Evolutionary conservation across 2,797 vertebrate genomes (phyloP).

Genomic region (Brachymystax lenok): DNA sequence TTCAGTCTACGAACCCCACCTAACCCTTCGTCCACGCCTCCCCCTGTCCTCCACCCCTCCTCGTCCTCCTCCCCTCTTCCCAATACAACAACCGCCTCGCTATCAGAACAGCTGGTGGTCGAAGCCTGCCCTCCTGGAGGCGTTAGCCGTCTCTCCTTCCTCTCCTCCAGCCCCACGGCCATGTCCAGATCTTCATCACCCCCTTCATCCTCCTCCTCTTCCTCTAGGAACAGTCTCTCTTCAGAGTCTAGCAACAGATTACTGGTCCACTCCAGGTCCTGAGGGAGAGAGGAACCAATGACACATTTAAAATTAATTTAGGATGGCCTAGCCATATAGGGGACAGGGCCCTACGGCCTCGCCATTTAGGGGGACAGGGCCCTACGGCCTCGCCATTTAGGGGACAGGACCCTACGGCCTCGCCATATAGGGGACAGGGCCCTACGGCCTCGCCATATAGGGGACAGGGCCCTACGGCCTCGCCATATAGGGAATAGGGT

Average conservation of each 20-base stretch:
- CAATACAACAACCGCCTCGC: background rate
- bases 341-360: too few species aligned
- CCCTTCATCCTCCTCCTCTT: conserved; percentile 43
- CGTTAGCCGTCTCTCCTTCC: background rate
- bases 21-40: background rate
- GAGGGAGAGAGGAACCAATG: background rate
- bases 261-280: conserved; percentile 91
- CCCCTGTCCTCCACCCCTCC: background rate
- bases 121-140: conserved; percentile 15
- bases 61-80: conserved; percentile 5
- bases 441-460: too few species aligned
- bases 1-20: background rate
- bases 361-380: too few species aligned
- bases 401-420: too few species aligned
- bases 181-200: background rate
- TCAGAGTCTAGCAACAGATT: conserved; percentile 95
- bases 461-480: too few species aligned
- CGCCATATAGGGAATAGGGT: too few species aligned
- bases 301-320: too few species aligned
- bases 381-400: too few species aligned
- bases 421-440: too few species aligned
- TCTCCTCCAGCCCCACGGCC: conserved; percentile 12
- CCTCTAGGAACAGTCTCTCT: conserved; percentile 82
- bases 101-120: background rate
- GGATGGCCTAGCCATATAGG: too few species aligned